A percentile compares a stretch with the other conserved stretches of the same genome.
Conservation (phyloP, 2,888 invertebrate genomes). For the Drosophila fungiperda region DNA sequence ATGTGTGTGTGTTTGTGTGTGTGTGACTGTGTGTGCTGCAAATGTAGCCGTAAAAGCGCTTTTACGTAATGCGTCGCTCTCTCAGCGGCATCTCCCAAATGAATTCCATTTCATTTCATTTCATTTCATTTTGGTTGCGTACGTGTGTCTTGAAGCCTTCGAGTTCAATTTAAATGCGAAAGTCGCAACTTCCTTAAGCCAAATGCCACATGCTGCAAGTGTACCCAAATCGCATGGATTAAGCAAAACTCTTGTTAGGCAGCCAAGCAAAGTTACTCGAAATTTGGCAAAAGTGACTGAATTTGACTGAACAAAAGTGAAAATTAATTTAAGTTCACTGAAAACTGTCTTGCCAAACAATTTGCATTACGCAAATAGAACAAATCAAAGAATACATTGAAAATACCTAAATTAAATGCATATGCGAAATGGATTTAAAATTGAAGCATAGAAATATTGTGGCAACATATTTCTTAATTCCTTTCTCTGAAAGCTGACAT, state of each 20-base stretch:
- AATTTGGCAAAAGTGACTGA: background rate
- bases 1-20: conserved; percentile 4
- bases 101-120: conserved; percentile 65
- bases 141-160: conserved; percentile 63
- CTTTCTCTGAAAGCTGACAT: background rate
- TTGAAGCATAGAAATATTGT: background rate
- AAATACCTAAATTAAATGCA: background rate
- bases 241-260: conserved; percentile 18
- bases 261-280: conserved; percentile 18
- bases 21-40: conserved; percentile 26
- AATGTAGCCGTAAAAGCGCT: conserved; percentile 74
- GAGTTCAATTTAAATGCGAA: conserved; percentile 63
- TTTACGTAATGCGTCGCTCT: conserved; percentile 71
- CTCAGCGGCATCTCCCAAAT: conserved; percentile 63
- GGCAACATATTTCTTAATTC: background rate
- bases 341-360: background rate
- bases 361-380: background rate
- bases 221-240: conserved; percentile 48
- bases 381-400: background rate
- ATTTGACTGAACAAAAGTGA: background rate
- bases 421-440: background rate
- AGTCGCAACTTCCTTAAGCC: conserved; percentile 50
- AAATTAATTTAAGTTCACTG: conserved; percentile 1
- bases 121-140: conserved; percentile 33
- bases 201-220: conserved; percentile 41